Conservation (phyloP, 2,888 invertebrate genomes). For the Dicyrtomina minuta region DNA sequence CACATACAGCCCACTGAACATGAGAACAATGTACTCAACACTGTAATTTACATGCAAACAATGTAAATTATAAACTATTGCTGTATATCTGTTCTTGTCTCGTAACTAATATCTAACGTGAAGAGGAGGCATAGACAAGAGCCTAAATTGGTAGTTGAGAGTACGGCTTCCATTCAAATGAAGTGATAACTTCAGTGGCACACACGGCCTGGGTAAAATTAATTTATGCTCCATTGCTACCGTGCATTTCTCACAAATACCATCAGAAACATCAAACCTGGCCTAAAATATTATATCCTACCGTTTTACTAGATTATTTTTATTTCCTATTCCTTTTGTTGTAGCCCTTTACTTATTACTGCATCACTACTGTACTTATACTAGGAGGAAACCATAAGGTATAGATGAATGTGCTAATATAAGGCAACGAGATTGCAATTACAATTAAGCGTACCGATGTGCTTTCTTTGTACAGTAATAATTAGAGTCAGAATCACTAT, state of each 20-base stretch:
- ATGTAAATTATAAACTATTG: neutral
- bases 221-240: slow-evolving; percentile 13
- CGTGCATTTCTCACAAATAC: slow-evolving; percentile 3
- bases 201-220: slow-evolving; percentile 12
- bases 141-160: no score
- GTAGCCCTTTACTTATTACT: neutral
- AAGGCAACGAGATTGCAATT: no score
- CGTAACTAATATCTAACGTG: neutral
- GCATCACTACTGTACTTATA: no score
- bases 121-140: neutral
- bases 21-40: no score
- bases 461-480: no score
- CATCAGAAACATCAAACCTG: neutral
- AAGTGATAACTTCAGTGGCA: slow-evolving; percentile 17
- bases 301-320: neutral
- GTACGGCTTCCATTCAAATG: no score
- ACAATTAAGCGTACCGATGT: no score
- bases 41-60: slow-evolving; percentile 17
- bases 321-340: neutral
- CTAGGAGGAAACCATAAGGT: no score
- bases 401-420: no score
- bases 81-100: neutral
- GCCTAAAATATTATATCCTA: no score
- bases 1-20: no score
- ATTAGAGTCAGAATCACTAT: no score